Evolutionary conservation across 2,797 vertebrate species (phyloP).

Genomic region (Todus mexicanus): DNA sequence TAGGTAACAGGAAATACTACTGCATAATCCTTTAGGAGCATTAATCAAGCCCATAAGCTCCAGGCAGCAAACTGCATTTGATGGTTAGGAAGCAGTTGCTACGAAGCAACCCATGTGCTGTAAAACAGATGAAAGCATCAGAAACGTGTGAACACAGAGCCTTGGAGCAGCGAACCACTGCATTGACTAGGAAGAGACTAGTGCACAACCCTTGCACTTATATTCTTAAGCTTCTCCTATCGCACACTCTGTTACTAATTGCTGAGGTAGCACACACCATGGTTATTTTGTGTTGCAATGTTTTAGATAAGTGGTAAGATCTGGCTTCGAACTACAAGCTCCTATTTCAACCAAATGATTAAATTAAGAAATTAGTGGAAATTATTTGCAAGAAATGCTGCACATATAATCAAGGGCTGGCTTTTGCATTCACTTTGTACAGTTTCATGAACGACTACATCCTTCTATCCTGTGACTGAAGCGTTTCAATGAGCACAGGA

Average conservation of each 20-base stretch:
- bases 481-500: background rate
- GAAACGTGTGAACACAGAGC: fast-evolving
- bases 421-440: background rate
- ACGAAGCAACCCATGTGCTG: fast-evolving
- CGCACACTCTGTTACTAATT: background rate
- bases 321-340: background rate
- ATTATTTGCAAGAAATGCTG: background rate
- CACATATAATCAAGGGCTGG: background rate
- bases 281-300: background rate
- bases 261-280: background rate
- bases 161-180: background rate
- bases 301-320: background rate
- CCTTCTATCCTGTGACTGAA: background rate
- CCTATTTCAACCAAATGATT: background rate
- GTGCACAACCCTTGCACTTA: background rate
- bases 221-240: background rate
- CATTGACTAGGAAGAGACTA: background rate
- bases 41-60: background rate
- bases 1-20: background rate
- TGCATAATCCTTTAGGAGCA: background rate
- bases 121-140: background rate
- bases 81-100: background rate
- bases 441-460: background rate
- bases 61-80: background rate
- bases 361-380: background rate